These are phyloP conservation scores for Sogatella furcifera DNA, from an alignment of 1,140 invertebrate genomes.

Conservation along the genomic window DNA sequence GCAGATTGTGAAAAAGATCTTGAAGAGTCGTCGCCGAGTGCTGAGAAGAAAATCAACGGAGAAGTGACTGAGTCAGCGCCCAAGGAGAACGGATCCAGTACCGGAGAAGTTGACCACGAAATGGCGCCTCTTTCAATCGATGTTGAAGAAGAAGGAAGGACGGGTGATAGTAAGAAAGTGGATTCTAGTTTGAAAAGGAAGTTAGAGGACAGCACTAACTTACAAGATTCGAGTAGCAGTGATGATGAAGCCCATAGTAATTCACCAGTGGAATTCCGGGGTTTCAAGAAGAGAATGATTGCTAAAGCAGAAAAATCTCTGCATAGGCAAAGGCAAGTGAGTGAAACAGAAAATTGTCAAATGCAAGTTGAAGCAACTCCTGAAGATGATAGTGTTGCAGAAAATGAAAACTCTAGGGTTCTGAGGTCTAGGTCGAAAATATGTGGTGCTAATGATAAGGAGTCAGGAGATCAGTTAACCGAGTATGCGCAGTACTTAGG, in stretches of 20 bases:
- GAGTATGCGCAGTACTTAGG: constrained; percentile 61
- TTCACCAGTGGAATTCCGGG: constrained; percentile 13
- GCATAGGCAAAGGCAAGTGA: neutral
- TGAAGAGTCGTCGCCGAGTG: no score
- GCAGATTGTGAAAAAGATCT: neutral
- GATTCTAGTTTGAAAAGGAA: neutral
- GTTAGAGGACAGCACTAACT: neutral
- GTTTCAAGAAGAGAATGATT: constrained; percentile 16
- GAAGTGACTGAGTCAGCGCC: no score
- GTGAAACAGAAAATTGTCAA: neutral
- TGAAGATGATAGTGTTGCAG: neutral
- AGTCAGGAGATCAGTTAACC: constrained; percentile 11
- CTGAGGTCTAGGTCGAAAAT: neutral
- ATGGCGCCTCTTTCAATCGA: neutral
- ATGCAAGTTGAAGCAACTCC: neutral
- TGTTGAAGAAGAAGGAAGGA: neutral
- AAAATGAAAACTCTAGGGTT: neutral
- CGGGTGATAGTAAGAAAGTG: neutral
- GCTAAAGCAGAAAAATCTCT: constrained; percentile 8
- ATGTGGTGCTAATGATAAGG: neutral
- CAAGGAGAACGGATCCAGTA: neutral
- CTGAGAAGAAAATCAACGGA: no score
- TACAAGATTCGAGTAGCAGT: neutral
- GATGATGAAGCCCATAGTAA: neutral
- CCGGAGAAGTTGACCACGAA: neutral